Conservation (phyloP, 2,113 vertebrate species). For the Spea multiplicata region DNA sequence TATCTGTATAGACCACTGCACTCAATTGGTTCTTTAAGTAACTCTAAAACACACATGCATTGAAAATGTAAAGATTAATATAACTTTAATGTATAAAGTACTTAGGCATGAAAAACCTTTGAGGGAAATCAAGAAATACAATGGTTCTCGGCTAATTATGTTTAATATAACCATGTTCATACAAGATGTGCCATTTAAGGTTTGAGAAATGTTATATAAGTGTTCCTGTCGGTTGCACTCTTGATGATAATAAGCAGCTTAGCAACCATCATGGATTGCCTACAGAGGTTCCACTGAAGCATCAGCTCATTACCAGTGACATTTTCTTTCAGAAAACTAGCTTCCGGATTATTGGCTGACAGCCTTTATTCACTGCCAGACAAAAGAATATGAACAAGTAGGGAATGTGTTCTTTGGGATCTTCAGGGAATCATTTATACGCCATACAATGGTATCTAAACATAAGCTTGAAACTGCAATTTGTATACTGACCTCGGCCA, state of each 20-base stretch:
- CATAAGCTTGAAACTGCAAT: slow-evolving; percentile 20
- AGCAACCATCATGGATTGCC: slow-evolving; percentile 41
- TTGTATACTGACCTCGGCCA: slow-evolving; percentile 84
- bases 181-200: slow-evolving; percentile 36
- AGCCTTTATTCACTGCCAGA: slow-evolving; percentile 52
- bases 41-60: too few relatives aligned
- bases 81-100: too few relatives aligned
- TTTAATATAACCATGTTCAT: slow-evolving; percentile 40
- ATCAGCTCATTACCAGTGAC: slow-evolving; percentile 54
- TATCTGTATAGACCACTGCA: too few relatives aligned
- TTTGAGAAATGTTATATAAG: slow-evolving; percentile 32
- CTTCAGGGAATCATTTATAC: slow-evolving; percentile 49
- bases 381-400: slow-evolving; percentile 51
- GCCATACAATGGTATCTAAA: background rate
- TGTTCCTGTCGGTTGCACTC: slow-evolving; percentile 39
- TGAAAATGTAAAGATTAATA: too few relatives aligned
- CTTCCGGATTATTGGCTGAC: slow-evolving; percentile 54
- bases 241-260: slow-evolving; percentile 42
- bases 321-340: slow-evolving; percentile 59
- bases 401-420: slow-evolving; percentile 49
- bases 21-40: too few relatives aligned
- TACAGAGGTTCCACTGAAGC: slow-evolving; percentile 48
- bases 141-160: slow-evolving; percentile 28
- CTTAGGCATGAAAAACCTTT: background rate
- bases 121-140: slow-evolving; percentile 31